Percentiles rank a stretch among this genome's conserved stretches.
Evolutionary conservation across 1,140 invertebrate genomes (phyloP).

Genomic region (Latrodectus geometricus): DNA sequence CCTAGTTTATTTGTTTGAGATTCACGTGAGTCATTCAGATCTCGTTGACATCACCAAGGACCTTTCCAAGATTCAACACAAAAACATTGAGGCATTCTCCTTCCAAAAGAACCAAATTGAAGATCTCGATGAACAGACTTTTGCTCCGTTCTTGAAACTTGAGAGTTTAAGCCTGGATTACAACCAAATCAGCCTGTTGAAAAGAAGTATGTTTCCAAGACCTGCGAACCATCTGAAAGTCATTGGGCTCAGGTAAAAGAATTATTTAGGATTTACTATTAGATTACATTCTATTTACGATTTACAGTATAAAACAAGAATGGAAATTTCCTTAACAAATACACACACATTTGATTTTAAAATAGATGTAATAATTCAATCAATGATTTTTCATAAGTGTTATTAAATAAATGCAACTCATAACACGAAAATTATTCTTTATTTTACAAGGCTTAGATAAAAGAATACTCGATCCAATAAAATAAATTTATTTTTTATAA

Average conservation of each 20-base stretch:
- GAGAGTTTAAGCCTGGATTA: slow-evolving; percentile 20
- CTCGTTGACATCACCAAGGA: not conserved
- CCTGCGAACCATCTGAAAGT: slow-evolving; percentile 12
- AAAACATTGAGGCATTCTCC: slow-evolving; percentile 23
- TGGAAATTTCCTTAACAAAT: no score
- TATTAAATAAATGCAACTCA: no score
- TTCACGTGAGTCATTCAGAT: slow-evolving; percentile 17
- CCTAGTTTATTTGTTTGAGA: slow-evolving; percentile 15
- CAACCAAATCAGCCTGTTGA: slow-evolving; percentile 7
- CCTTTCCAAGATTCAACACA: not conserved
- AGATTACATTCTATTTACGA: no score
- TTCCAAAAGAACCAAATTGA: slow-evolving; percentile 33
- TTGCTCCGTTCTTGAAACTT: slow-evolving; percentile 16
- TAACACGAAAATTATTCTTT: no score
- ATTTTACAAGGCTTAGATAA: no score
- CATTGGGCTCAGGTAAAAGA: slow-evolving; percentile 32
- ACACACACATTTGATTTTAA: no score
- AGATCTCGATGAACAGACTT: not conserved
- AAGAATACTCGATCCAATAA: no score
- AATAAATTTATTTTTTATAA: no score
- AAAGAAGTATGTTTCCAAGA: slow-evolving; percentile 24
- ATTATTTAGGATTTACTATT: no score
- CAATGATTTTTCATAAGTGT: no score
- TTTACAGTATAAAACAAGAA: no score
- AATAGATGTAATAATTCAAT: no score